Evolutionary conservation across 2,113 vertebrate genomes (phyloP).

Genomic region (Cervus canadensis): DNA sequence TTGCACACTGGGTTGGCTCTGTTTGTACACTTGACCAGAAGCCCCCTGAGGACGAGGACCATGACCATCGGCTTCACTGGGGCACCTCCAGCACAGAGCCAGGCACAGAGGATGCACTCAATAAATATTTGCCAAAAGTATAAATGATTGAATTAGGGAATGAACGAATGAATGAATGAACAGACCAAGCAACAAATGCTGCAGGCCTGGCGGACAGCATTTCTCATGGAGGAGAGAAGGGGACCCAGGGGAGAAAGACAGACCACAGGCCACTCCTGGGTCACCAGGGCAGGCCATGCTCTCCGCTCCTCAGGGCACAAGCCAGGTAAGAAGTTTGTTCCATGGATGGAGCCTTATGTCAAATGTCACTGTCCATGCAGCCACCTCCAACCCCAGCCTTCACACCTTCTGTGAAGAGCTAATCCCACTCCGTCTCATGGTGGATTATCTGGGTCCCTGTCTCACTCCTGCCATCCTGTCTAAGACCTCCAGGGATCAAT

Average conservation of each 20-base stretch:
- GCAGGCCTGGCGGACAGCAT: background rate
- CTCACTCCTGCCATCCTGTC: no score
- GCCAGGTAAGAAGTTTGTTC: background rate
- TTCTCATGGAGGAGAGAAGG: no score
- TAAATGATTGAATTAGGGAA: background rate
- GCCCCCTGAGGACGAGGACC: background rate
- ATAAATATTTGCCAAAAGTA: background rate
- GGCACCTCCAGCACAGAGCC: background rate
- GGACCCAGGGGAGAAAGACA: background rate
- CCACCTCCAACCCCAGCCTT: background rate
- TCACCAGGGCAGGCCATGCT: background rate
- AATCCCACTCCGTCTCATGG: rapidly evolving
- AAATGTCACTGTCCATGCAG: rapidly evolving
- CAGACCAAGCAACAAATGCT: background rate
- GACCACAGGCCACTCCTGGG: background rate
- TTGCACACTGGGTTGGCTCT: background rate
- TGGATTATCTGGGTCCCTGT: background rate
- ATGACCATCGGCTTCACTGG: rapidly evolving
- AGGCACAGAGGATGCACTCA: background rate
- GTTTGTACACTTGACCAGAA: background rate
- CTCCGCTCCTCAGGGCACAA: background rate
- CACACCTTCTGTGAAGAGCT: background rate
- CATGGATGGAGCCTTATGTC: no score
- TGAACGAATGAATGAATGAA: background rate
- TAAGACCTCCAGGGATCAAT: background rate